A percentile compares a stretch with the other conserved stretches of the same genome.
These are phyloP conservation scores for Prunella strophiata DNA, from an alignment of 2,797 vertebrate species.

Conservation along the genomic window DNA sequence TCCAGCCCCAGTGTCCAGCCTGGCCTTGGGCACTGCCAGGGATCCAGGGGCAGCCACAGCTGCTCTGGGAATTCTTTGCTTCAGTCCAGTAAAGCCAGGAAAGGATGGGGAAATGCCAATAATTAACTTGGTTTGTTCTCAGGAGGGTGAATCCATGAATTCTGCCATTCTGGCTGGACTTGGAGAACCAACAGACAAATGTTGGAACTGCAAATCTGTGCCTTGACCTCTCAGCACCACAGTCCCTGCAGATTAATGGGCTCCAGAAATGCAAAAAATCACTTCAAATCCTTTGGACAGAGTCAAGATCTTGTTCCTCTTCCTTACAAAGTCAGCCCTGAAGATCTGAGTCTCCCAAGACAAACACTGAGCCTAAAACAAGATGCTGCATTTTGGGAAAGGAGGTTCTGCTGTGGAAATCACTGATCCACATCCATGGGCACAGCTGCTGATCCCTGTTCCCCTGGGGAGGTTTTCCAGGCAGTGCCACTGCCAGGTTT, in stretches of 20 bases:
- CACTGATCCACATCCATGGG: rapidly evolving
- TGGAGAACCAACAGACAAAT: neutral
- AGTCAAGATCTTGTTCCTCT: neutral
- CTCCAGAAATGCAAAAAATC: neutral
- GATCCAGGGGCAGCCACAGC: neutral
- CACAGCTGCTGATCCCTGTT: neutral
- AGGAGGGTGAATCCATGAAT: neutral
- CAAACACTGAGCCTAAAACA: neutral
- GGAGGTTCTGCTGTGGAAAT: neutral
- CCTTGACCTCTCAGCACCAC: neutral
- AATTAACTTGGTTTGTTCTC: neutral
- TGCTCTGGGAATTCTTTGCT: neutral
- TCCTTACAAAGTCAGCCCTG: neutral
- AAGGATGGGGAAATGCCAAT: neutral
- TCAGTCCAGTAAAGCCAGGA: neutral
- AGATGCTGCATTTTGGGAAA: neutral
- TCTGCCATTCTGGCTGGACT: neutral
- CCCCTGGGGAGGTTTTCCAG: neutral
- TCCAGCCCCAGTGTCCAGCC: neutral
- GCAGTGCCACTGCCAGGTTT: neutral
- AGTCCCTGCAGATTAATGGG: neutral
- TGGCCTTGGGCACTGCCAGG: neutral
- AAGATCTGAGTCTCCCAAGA: neutral
- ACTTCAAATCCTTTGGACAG: neutral
- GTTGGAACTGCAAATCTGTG: neutral